Evolutionary conservation across 2,113 vertebrate genomes (phyloP).

Genomic region (Hemibagrus wyckioides): DNA sequence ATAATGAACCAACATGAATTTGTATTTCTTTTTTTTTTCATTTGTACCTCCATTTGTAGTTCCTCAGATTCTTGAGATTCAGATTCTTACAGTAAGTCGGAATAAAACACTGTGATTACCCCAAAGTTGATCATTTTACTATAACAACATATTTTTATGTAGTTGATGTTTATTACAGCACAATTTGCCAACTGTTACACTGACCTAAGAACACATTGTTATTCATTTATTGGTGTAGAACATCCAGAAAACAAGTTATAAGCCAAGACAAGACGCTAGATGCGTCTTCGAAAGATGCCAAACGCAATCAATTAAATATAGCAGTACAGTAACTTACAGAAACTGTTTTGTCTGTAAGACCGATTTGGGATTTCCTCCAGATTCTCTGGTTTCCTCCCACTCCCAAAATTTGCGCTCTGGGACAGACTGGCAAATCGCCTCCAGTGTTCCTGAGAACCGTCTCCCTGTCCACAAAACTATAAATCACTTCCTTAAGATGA

Average conservation of each 20-base stretch:
- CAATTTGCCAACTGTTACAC: too few species aligned
- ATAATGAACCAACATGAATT: background rate
- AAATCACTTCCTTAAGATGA: background rate
- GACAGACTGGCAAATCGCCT: background rate
- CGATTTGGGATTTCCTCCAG: too few species aligned
- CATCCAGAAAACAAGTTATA: too few species aligned
- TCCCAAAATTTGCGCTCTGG: background rate
- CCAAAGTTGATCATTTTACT: background rate
- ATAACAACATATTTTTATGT: too few species aligned
- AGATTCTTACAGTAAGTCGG: background rate
- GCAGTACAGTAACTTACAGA: too few species aligned
- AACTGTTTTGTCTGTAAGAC: too few species aligned
- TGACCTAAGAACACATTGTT: too few species aligned
- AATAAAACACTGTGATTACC: background rate
- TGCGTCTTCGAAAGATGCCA: too few species aligned
- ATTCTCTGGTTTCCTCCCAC: background rate
- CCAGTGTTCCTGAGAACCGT: background rate
- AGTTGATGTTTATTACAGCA: background rate
- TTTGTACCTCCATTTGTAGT: background rate
- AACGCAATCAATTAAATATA: too few species aligned
- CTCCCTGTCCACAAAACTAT: background rate
- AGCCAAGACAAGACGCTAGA: too few species aligned
- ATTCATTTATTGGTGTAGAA: too few species aligned
- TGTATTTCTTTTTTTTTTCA: background rate
- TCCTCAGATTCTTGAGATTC: background rate